Evolutionary conservation across 2,888 invertebrate genomes (phyloP), one percentile per base, ranked within the genome.

Genomic region (Drosophila affinis): DNA sequence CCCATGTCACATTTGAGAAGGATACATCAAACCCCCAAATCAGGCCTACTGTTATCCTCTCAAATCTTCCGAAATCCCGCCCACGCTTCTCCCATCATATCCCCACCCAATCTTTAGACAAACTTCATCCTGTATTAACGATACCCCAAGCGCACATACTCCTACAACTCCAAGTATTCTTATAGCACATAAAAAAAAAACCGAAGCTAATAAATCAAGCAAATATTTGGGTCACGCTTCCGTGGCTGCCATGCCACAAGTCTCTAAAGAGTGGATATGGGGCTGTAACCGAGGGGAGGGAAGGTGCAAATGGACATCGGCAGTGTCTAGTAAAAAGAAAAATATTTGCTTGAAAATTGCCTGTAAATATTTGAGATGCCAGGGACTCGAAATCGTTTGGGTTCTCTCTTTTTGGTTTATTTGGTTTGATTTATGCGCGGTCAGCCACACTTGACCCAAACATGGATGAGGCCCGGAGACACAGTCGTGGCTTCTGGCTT

Each of bases 181-280:
- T 39, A 56, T 53, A 46, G 52, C 72, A 82, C 80, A 82, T 72
- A 79, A 74, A 67, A 73, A 72, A 72, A 71, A 55, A 62, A 46
- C 32, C 29, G 39, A 55, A 77, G 83, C 78, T 83, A 86, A 83
- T 83, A 83, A 83, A 83, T 83, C 88, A 83, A 88, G 88, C 88
- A 88, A 88, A 88, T 83, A 83, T 83, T 83, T 83, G 83, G 83
- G 88, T 83, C 83, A 83, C 84, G 83, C 84, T 86, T 83, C 83
- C 88, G 88, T 85, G 75, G 63, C 55, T 46, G 9, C 46, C 53
- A 45, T 44, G 34, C 39, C 29, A 29, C 29, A 29, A 21, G 60
- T 61, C 54, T 44, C 32, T 7, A 21, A 34, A 32, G 63, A 39
- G 29, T 47, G 47, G 24, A 9, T 51, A 48, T 27, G 29, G 18